Evolutionary conservation across 2,113 vertebrate species (phyloP).

Genomic region (Gymnarchus niloticus): DNA sequence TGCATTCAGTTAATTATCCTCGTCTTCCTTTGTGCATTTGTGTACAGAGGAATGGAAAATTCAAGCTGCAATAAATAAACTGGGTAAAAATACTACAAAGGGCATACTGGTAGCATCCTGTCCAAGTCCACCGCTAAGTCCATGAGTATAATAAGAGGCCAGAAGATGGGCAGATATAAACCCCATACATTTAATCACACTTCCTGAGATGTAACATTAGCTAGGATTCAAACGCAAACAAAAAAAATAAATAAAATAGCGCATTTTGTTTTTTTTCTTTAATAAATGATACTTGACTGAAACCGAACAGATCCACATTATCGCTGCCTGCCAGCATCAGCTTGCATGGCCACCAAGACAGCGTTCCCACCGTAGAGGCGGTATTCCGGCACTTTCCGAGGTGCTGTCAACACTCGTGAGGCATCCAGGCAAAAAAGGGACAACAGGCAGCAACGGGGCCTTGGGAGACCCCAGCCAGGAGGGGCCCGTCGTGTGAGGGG

Average conservation of each 20-base stretch:
- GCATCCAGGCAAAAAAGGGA: constrained; percentile 27
- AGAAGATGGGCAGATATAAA: no score
- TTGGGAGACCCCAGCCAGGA: background rate
- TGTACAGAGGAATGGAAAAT: constrained; percentile 13
- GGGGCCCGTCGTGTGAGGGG: background rate
- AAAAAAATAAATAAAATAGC: no score
- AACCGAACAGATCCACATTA: no score
- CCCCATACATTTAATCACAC: no score
- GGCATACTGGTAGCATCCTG: no score
- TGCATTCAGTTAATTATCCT: background rate
- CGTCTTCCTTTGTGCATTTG: background rate
- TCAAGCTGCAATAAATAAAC: background rate
- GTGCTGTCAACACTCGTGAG: constrained; percentile 51
- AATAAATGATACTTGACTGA: no score
- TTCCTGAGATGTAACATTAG: no score
- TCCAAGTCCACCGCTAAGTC: no score
- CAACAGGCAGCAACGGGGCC: constrained; percentile 23
- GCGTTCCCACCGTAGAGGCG: constrained; percentile 45
- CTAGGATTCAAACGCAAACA: no score
- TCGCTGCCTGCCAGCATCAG: constrained; percentile 56
- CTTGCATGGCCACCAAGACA: constrained; percentile 39
- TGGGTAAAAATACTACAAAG: background rate
- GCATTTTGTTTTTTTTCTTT: no score
- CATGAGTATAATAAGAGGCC: no score
- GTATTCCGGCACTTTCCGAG: constrained; percentile 42